Evolutionary conservation across 1,140 invertebrate species (phyloP), one percentile per base, ranked within the genome.

Genomic region (Parasteatoda tepidariorum): DNA sequence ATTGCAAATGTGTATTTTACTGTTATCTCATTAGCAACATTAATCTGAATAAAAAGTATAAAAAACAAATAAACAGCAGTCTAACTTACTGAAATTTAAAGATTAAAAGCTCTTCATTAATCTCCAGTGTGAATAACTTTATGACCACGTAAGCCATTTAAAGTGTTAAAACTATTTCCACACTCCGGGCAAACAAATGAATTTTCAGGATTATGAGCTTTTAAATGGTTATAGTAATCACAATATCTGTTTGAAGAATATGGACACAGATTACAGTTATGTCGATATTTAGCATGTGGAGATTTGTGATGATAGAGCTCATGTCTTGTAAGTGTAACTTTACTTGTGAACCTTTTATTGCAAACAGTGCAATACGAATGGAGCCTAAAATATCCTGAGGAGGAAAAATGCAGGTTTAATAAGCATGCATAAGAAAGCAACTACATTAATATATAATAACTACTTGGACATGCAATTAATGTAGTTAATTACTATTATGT

Each of bases 201-300:
- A 64, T 86, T 86, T 84, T 90, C 89, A 24, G 89, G 88, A 30
- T 89, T 89, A 85, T 90, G 90, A 31, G 84, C 85, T 48, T 88
- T 75, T 84, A 87, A 87, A 85, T 90, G 89, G 66, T 88, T 87
- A 41, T 88, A 88, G 7, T 90, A 76, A 3, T 54, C n/a, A 76
- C 33, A 59, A 62, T 15, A 38, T n/a, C 34, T 54, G 28, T 76
- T 76, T 24, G 73, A 59, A n/a, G 73, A 48, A 76, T 76, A 76
- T n/a, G 73, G 73, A 41, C 73, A 76, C 22, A 76, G 59, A 15
- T 31, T 2, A 64, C 73, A 76, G 41, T 76, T 76, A 33, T 62
- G 62, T 76, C 41, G 55, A 18, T 57, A 73, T 26, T 57, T 18
- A 57, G 48, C 70, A 73, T 28, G 13, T 11, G 54, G 11, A 57